Evolutionary conservation across 2,113 vertebrate species (phyloP), one percentile per base, ranked within the genome.

Genomic region (Falcunculus frontatus): DNA sequence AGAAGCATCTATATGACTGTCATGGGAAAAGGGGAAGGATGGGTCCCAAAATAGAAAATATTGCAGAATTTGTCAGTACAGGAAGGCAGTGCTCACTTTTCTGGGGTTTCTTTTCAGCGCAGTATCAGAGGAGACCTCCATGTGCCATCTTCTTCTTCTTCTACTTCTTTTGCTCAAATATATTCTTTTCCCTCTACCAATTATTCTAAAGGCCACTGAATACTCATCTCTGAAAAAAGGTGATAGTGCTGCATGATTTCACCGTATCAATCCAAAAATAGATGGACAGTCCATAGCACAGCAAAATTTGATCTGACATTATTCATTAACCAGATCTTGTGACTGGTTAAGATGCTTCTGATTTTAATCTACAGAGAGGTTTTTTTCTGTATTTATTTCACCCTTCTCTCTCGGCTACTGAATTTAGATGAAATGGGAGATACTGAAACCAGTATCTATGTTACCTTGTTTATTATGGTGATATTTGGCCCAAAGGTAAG

Each of bases 1-100:
- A 46, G 32, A 60, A 85, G 41, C 0, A 0, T 30, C 16, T 29
- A 4, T 12, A 39, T 52, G 27, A 19, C 27, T 59, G 32, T 44
- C 33, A 19, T 29, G 13, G 21, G 16, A 62, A 65, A 79, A 92
- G 5, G 3, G 4, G 8, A 80, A 65, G 4, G 4, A 25, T 49
- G 3, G 1, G 3, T 46, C 26, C 25, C 41, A 42, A 83, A 95
- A 60, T 3, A 46, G 5, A 67, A 56, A 69, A n/a, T 41, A 8
- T 90, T 92, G 11, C 6, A 50, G 47, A 74, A 87, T 78, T 82
- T 21, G 30, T 62, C 21, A 39, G 37, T 70, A 42, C 22, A 85
- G 20, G 8, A 67, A 69, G 29, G 6, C 2, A 4, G 11, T 57
- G 3, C 32, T 78, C 16, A 32, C 16, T 81, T 79, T 77, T 52